Evolutionary conservation across 2,888 invertebrate species (phyloP), one percentile per base, ranked within the genome.

Genomic region (Eilema griseolum): DNA sequence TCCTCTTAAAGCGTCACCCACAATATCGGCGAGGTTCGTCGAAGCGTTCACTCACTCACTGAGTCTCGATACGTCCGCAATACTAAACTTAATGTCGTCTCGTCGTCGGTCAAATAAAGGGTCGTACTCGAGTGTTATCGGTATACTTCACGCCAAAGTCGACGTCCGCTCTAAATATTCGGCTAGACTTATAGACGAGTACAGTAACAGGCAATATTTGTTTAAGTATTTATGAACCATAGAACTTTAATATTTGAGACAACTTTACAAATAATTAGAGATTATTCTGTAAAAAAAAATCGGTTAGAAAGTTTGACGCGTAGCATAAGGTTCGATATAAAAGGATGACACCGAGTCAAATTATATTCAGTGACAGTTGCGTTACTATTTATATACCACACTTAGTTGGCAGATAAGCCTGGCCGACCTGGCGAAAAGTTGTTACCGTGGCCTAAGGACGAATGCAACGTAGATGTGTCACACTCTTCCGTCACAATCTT

Each of bases 1-100:
- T 78, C 74, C 60, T 81, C 79, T 85, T 88, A 88, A 85, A 87
- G 89, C 90, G 87, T 86, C 81, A 80, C 73, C 75, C 72, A 77
- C 70, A 74, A 73, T 77, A 75, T 75, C 20, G 74, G 73, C 78
- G 71, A 78, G 73, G 72, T 78, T 80, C 67, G 71, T 69, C 73
- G 66, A 75, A 82, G 83, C 78, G 78, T 82, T 73, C 73, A 78
- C 73, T 69, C 82, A 82, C 78, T 83, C 77, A 81, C 72, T 72
- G 82, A 67, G 70, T 79, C 67, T 72, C 73, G 83, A 80, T 76
- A 82, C 74, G 79, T 83, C 75, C 79, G 68, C 73, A 74, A 78
- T 72, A 66, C 56, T 73, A 59, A 72, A 71, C 61, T 16, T 41
- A 4, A 16, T 37, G 41, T 41, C 41, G 41, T 70, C 71, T 46